Evolutionary conservation across 2,797 vertebrate genomes (phyloP), one percentile per base, ranked within the genome.

Genomic region (Dromococcyx pavoninus): DNA sequence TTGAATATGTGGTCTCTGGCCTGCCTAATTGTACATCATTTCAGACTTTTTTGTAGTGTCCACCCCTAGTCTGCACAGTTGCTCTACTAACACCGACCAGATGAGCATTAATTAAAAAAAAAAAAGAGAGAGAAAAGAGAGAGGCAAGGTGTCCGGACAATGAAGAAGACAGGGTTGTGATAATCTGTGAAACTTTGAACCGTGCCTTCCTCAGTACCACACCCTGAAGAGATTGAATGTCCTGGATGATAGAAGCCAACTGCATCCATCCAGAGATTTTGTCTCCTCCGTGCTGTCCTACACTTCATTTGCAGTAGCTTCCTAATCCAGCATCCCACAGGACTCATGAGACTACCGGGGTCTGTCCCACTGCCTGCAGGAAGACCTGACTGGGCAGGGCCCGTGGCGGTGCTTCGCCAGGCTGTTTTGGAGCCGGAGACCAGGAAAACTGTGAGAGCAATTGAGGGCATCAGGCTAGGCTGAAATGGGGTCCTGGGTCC

Each of bases 281-380:
- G 28, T 58, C 50, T 73, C 28, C n/a, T 75, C 44, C 1, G 0
- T 13, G 24, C 44, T 2, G 4, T 58, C 32, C 27, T 51, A 67
- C 15, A 1, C 7, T 53, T 30, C 10, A 8, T 50, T 51, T 4
- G 0, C 33, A 44, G 6, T n/a, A 24, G 17, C 27, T 78, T 69
- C 83, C 39, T 37, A 30, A 73, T 18, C 16, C 1, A 3, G 14
- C 39, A 51, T 39, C 50, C 61, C 56, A 11, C 21, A 17, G 57
- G 50, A 48, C 30, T 48, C 23, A 21, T 7, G 17, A 90, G 56
- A 23, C 19, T 22, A 7, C 22, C 70, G n/a, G 24, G 23, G 50
- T n/a, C 51, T 19, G 24, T 51, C 7, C 37, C 37, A 22, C 14
- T 0, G 0, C 32, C 43, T 1, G 2, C 1, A 2, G 53, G 37